Conservation (phyloP, 2,797 vertebrate species). For the Uromys caudimaculatus region DNA sequence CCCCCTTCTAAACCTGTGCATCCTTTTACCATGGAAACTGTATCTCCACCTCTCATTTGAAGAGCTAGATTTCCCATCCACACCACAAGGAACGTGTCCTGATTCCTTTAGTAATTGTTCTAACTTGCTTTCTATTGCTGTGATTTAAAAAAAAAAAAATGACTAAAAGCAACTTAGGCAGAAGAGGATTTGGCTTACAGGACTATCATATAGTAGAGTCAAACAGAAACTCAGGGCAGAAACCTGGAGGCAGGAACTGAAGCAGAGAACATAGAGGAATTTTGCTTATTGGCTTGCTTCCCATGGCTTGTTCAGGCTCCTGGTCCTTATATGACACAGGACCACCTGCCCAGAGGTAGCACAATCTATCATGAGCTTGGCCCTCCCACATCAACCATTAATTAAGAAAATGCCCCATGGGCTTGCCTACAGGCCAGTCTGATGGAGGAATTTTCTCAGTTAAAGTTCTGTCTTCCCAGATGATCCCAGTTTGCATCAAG, state of each 20-base stretch:
- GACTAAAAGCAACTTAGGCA: background rate
- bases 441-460: background rate
- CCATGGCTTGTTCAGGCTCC: background rate
- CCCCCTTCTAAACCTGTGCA: background rate
- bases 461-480: background rate
- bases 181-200: background rate
- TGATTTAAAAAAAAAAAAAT: background rate
- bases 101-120: background rate
- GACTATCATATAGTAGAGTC: background rate
- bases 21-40: constrained; percentile 14
- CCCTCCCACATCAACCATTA: background rate
- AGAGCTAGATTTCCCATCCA: background rate
- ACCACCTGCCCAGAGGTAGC: background rate
- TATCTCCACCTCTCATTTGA: background rate
- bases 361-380: too few relatives aligned
- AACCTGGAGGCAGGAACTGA: background rate
- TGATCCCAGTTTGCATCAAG: background rate
- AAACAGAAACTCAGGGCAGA: background rate
- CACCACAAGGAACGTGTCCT: background rate
- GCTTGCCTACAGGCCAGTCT: background rate
- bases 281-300: background rate
- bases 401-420: background rate
- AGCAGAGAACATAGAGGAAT: background rate
- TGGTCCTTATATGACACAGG: background rate
- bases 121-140: background rate